phyloP scores from a whole-genome alignment of 1,140 invertebrate genomes.

The Drosophila parvula region DNA sequence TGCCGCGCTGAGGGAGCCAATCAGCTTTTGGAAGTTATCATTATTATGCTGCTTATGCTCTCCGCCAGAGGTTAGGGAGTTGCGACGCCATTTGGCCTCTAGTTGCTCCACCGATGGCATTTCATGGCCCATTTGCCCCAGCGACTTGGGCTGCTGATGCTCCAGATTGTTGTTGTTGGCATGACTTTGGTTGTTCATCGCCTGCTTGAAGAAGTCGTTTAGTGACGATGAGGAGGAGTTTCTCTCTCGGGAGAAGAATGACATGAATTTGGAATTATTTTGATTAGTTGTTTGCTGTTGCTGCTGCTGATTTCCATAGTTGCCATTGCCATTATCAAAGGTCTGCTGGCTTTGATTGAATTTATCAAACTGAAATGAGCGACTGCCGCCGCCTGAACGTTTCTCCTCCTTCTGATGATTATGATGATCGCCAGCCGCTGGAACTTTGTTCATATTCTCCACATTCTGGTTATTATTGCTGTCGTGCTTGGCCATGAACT shows the following conservation, averaged over 20 bases:
- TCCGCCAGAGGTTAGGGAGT: conserved; percentile 50
- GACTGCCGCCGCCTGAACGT: conserved; percentile 16
- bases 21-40: conserved; percentile 76
- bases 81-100: conserved; percentile 81
- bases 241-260: conserved; percentile 69
- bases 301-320: conserved; percentile 32
- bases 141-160: conserved; percentile 58
- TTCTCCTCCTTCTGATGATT: conserved; percentile 52
- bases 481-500: conserved; percentile 55
- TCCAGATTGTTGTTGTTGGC: conserved; percentile 39
- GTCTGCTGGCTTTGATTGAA: conserved; percentile 36
- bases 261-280: conserved; percentile 76
- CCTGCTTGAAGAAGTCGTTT: conserved; percentile 81
- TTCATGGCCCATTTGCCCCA: conserved; percentile 47
- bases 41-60: conserved; percentile 51
- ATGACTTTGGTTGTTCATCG: conserved; percentile 45
- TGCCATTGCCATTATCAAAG: conserved; percentile 29
- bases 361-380: conserved; percentile 49
- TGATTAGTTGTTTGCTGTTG: conserved; percentile 22
- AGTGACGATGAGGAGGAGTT: conserved; percentile 71
- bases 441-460: conserved; percentile 64
- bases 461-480: conserved; percentile 59
- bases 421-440: conserved; percentile 14
- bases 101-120: conserved; percentile 76
- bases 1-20: conserved; percentile 60